Percentiles rank a stretch among this genome's conserved stretches.
Evolutionary conservation across 2,888 invertebrate genomes (phyloP).

Genomic region (Hybos culiciformis): DNA sequence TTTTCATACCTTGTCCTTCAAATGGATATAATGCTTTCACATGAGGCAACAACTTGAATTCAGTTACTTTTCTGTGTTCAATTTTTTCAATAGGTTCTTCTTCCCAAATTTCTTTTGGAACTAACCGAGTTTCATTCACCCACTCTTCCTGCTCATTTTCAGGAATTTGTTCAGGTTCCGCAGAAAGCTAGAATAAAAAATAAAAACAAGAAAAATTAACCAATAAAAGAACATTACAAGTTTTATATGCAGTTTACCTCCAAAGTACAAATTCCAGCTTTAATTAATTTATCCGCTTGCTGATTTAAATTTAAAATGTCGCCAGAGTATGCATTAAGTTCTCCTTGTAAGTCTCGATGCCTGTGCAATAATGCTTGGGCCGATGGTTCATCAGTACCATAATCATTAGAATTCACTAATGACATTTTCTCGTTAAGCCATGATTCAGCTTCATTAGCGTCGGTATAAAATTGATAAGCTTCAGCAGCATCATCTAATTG

Average conservation of each 20-base stretch:
- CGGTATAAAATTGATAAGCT: slow-evolving; percentile 93
- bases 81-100: slow-evolving; percentile 77
- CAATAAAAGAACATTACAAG: not conserved
- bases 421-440: slow-evolving; percentile 96
- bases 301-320: slow-evolving; percentile 71
- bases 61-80: slow-evolving; percentile 73
- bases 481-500: slow-evolving; percentile 79
- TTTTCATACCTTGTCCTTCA: slow-evolving; percentile 81
- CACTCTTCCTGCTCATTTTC: slow-evolving; percentile 55
- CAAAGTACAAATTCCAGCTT: slow-evolving; percentile 53
- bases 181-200: slow-evolving; percentile 32
- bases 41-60: slow-evolving; percentile 77
- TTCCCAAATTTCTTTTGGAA: slow-evolving; percentile 86
- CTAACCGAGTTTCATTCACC: slow-evolving; percentile 64
- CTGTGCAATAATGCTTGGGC: slow-evolving; percentile 78
- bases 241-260: slow-evolving; percentile 19
- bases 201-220: slow-evolving; percentile 1
- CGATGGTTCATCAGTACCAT: slow-evolving; percentile 83
- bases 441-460: slow-evolving; percentile 94
- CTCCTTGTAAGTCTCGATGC: slow-evolving; percentile 75
- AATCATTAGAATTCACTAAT: slow-evolving; percentile 76
- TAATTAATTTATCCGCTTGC: slow-evolving; percentile 62
- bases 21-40: slow-evolving; percentile 79
- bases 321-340: slow-evolving; percentile 73
- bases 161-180: slow-evolving; percentile 47